These are phyloP conservation scores for Hirundo rustica DNA, from an alignment of 2,797 vertebrate genomes.

Conservation along the genomic window DNA sequence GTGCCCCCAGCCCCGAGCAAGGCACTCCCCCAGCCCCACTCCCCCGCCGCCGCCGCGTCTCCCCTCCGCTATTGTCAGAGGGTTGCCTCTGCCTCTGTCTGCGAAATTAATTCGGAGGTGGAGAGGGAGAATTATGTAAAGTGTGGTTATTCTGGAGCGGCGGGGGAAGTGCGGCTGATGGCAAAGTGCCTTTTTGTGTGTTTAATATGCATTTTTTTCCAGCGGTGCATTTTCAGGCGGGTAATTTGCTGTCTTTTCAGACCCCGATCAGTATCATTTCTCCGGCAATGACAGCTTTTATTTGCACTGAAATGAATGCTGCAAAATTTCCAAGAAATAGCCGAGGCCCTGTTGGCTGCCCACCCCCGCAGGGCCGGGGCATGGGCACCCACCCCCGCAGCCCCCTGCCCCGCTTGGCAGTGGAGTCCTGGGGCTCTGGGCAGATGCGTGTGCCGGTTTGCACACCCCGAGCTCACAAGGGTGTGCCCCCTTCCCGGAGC, in stretches of 20 bases:
- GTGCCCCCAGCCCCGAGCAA: background rate
- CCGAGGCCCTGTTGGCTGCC: constrained; percentile 74
- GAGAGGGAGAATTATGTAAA: constrained; percentile 74
- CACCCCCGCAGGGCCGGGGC: background rate
- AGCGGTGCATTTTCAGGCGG: constrained; percentile 77
- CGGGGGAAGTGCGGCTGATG: constrained; percentile 71
- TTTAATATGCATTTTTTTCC: constrained; percentile 81
- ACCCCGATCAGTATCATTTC: constrained; percentile 83
- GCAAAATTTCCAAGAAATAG: constrained; percentile 82
- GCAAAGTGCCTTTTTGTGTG: constrained; percentile 80
- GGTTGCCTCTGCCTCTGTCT: constrained; percentile 44
- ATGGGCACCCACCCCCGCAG: background rate
- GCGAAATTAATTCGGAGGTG: constrained; percentile 67
- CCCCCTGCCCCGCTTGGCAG: background rate
- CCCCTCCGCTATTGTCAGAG: constrained; percentile 14
- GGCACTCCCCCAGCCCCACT: background rate
- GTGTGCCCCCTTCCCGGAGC: background rate
- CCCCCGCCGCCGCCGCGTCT: background rate
- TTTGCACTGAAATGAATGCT: constrained; percentile 82
- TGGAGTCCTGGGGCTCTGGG: background rate
- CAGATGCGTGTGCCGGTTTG: background rate
- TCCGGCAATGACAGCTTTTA: constrained; percentile 82
- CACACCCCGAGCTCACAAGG: background rate
- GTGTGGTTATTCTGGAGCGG: constrained; percentile 66
- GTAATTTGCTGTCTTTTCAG: constrained; percentile 84